Conservation (phyloP, 1,140 invertebrate species). For the Spodoptera frugiperda region DNA sequence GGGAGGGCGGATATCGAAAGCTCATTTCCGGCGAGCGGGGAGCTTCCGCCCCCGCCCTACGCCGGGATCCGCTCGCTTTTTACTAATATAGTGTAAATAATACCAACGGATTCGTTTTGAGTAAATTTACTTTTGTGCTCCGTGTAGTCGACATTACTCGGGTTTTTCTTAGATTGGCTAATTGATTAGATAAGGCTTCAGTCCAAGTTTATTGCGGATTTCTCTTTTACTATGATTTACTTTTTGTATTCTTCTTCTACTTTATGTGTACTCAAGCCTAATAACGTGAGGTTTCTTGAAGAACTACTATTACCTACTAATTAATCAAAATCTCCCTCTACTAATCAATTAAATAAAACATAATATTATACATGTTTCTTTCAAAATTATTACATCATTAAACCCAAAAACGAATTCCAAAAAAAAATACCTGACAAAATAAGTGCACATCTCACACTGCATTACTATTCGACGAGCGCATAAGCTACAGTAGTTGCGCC, state of each 20-base stretch:
- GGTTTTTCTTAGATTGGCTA: constrained; percentile 30
- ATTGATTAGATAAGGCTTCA: constrained; percentile 24
- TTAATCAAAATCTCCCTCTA: no score
- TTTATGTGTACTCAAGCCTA: neutral
- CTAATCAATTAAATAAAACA: no score
- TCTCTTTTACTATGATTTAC: constrained; percentile 2
- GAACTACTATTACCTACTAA: no score
- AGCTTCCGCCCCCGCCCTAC: constrained; percentile 49
- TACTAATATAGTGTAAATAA: constrained; percentile 51
- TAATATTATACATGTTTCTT: no score
- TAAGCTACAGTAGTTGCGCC: neutral
- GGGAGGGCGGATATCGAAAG: constrained; percentile 62
- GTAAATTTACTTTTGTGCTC: constrained; percentile 43
- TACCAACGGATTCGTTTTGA: constrained; percentile 44
- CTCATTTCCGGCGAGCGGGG: constrained; percentile 61
- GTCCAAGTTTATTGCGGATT: neutral
- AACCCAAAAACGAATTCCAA: no score
- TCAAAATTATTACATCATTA: no score
- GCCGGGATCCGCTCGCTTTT: constrained; percentile 36
- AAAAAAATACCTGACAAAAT: no score
- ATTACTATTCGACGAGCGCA: neutral
- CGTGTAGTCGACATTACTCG: constrained; percentile 1
- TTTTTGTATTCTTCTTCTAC: neutral
- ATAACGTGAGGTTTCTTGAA: no score
- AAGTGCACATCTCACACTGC: neutral